phyloP scores from a whole-genome alignment of 2,888 invertebrate species.

The Dasypolia templi region DNA sequence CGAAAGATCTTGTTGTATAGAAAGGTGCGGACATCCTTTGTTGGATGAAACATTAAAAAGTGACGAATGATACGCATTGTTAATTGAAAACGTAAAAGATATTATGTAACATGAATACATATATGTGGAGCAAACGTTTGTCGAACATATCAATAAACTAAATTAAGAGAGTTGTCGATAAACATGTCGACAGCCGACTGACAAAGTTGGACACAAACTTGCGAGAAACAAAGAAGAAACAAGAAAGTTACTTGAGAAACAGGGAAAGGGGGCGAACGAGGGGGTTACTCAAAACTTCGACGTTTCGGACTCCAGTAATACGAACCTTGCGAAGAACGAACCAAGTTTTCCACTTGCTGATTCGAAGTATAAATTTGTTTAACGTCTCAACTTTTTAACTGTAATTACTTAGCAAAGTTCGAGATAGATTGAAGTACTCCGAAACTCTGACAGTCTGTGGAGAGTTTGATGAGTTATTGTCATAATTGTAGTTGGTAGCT shows the following conservation, averaged over 20 bases:
- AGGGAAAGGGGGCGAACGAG: slow-evolving; percentile 74
- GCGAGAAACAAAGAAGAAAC: slow-evolving; percentile 85
- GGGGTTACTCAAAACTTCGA: slow-evolving; percentile 86
- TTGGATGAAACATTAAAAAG: slow-evolving; percentile 20
- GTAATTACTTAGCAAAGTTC: slow-evolving; percentile 87
- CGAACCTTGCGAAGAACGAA: slow-evolving; percentile 77
- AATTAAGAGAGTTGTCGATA: slow-evolving; percentile 75
- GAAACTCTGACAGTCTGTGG: slow-evolving; percentile 76
- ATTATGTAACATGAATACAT: slow-evolving; percentile 14
- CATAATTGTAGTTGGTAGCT: slow-evolving; percentile 72
- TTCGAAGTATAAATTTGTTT: slow-evolving; percentile 90
- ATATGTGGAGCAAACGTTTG: slow-evolving; percentile 24
- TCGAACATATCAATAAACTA: slow-evolving; percentile 56
- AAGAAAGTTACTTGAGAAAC: slow-evolving; percentile 82
- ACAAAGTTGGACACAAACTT: slow-evolving; percentile 82
- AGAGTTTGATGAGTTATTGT: slow-evolving; percentile 79
- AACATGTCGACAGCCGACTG: slow-evolving; percentile 82
- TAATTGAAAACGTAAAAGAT: slow-evolving; percentile 14
- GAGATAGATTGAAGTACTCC: slow-evolving; percentile 85
- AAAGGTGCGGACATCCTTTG: slow-evolving; percentile 19
- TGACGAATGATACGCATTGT: slow-evolving; percentile 10
- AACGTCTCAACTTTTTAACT: slow-evolving; percentile 90
- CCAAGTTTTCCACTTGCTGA: slow-evolving; percentile 85
- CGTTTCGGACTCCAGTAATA: slow-evolving; percentile 84
- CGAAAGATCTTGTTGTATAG: slow-evolving; percentile 19